Base-by-base conservation (phyloP, 37 sponge, comb jelly and placozoan genomes). In the Halichondria panicea region DNA sequence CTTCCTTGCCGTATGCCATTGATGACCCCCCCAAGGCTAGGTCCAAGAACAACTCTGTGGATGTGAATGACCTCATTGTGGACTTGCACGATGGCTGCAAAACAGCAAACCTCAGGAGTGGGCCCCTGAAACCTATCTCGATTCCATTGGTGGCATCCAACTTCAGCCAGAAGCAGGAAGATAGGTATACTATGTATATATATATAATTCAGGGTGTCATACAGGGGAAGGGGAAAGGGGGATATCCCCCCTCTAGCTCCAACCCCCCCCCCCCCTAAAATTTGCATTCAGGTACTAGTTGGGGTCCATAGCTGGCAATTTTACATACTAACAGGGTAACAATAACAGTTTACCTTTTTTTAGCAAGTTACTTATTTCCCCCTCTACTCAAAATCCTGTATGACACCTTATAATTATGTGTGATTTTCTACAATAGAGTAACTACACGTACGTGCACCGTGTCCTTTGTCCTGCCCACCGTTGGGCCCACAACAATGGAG, bases 1-100 rank as follows among this genome's bases (percentile, higher is more conserved):
- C 52, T 9, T 27, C 28, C 48, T 13, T 70, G 44, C 71, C 71
- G 25, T 70, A 45, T 44, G 24, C 12, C 53, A 70, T 70, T 45
- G 71, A 70, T 70, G 71, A 70, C 25, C 71, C 71, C 12, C 48
- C 22, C 12, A 43, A 45, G 25, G 19, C 60, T 8, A 58, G 60
- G 7, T 43, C 71, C 25, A 70, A 44, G 24, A 27, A 24, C 31
- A 45, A 45, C 53, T 6, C 22, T 7, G 32, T 70, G 25, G 71
- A 70, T 31, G 44, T 70, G 52, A 70, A 45, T 44, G 52, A 70
- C 11, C 31, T 70, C 12, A 70, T 70, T 24, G 53, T 70, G 8
- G 71, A 70, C 30, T 34, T 25, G 52, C 44, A 45, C 71, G 25
- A 46, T 30, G 66, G 66, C 28, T 65, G 6, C 9, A 33, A n/a